A percentile compares a stretch with the other conserved stretches of the same genome.
Evolutionary conservation across 1,140 invertebrate species (phyloP).

Genomic region (Pogonus chalceus): DNA sequence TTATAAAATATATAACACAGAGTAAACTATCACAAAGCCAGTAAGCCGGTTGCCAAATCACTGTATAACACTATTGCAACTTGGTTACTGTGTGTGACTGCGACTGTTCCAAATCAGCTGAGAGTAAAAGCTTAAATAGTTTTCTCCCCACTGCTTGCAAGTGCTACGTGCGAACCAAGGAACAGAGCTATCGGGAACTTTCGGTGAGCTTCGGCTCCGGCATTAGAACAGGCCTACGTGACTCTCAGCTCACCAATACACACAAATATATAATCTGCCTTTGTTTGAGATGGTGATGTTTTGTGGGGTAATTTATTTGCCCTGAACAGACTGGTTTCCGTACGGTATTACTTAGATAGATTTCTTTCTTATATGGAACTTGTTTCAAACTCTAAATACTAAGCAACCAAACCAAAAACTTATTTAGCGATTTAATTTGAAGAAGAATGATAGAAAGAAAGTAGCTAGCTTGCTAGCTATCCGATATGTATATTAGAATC

Average conservation of each 20-base stretch:
- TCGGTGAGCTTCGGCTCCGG: neutral
- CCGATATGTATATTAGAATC: too few relatives aligned
- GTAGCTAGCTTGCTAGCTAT: too few relatives aligned
- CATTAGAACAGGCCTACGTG: neutral
- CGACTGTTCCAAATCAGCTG: conserved; percentile 1
- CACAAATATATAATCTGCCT: conserved; percentile 4
- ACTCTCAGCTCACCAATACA: neutral
- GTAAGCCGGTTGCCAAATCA: conserved; percentile 4
- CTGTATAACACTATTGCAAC: conserved; percentile 1
- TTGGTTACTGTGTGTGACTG: neutral
- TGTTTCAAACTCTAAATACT: neutral
- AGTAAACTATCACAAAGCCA: neutral
- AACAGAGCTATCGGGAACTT: too few relatives aligned
- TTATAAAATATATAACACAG: conserved; percentile 1
- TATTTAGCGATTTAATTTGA: neutral
- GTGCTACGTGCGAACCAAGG: neutral
- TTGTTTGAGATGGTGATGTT: conserved; percentile 7
- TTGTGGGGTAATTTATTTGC: conserved; percentile 7
- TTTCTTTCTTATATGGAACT: neutral
- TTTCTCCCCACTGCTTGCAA: neutral
- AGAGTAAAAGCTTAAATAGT: neutral
- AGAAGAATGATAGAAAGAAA: neutral
- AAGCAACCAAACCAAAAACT: neutral
- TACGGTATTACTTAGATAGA: conserved; percentile 2
- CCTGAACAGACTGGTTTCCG: conserved; percentile 4